Conservation (phyloP, 2,888 invertebrate species). For the Megalurothrips usitatus region DNA sequence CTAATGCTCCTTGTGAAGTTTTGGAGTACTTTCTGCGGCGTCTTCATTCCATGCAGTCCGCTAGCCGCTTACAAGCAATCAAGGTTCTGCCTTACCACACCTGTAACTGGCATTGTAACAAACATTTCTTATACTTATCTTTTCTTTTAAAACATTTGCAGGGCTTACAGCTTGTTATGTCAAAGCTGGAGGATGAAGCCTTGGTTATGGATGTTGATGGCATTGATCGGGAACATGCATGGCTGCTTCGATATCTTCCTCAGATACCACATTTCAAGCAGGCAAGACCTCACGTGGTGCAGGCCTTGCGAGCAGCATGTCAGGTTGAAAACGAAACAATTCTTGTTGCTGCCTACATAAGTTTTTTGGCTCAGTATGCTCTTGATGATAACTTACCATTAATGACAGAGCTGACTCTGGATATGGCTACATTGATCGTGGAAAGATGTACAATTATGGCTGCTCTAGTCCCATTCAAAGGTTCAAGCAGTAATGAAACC, state of each 20-base stretch:
- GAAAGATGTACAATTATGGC: slow-evolving; percentile 83
- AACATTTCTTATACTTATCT: background rate
- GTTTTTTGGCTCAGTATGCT: slow-evolving; percentile 75
- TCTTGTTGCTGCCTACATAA: slow-evolving; percentile 76
- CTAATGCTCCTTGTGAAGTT: slow-evolving; percentile 71
- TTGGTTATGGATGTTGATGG: slow-evolving; percentile 46
- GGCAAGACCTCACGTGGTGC: slow-evolving; percentile 61
- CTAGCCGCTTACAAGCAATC: slow-evolving; percentile 72
- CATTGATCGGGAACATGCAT: slow-evolving; percentile 47
- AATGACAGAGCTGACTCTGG: slow-evolving; percentile 51
- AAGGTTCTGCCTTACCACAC: slow-evolving; percentile 48
- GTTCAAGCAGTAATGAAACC: slow-evolving; percentile 50
- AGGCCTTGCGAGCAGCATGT: slow-evolving; percentile 77
- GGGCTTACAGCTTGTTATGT: slow-evolving; percentile 69
- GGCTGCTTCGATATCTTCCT: slow-evolving; percentile 63
- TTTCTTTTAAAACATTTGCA: slow-evolving; percentile 40
- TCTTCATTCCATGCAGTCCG: slow-evolving; percentile 74
- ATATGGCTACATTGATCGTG: slow-evolving; percentile 85
- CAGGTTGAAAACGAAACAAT: slow-evolving; percentile 84
- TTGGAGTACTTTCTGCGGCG: slow-evolving; percentile 84
- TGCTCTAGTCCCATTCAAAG: slow-evolving; percentile 65
- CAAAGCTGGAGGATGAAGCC: slow-evolving; percentile 49
- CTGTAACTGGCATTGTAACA: slow-evolving; percentile 41
- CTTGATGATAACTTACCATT: slow-evolving; percentile 49
- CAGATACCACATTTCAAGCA: slow-evolving; percentile 72